A percentile compares a stretch with the other conserved stretches of the same genome.
These are phyloP conservation scores for Machimus atricapillus DNA, from an alignment of 2,888 invertebrate genomes.

Conservation along the genomic window DNA sequence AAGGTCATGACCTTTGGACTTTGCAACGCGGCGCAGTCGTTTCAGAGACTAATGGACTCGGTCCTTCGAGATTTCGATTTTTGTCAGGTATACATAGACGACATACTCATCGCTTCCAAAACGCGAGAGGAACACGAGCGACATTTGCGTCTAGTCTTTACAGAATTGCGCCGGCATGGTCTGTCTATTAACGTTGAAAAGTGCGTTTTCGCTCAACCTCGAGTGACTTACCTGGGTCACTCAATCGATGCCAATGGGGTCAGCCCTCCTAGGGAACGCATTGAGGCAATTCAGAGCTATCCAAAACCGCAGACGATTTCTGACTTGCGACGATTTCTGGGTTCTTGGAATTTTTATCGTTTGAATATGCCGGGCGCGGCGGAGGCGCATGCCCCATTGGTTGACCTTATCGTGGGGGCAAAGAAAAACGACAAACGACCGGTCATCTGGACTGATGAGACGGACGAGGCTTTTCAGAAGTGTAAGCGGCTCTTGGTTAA, in stretches of 20 bases:
- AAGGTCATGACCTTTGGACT: background rate
- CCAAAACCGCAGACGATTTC: background rate
- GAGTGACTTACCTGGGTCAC: background rate
- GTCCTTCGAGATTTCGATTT: background rate
- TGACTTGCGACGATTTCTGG: background rate
- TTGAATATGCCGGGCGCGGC: background rate
- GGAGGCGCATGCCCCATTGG: background rate
- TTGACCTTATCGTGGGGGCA: background rate
- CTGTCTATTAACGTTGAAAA: background rate
- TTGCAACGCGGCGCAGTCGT: background rate
- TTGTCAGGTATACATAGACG: background rate
- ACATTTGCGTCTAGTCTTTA: background rate
- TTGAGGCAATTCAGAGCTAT: background rate
- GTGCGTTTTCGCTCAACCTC: background rate
- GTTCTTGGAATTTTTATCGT: background rate
- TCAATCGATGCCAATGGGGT: too few species aligned
- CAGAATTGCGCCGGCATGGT: background rate
- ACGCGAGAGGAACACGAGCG: background rate
- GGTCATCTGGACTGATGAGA: too few species aligned
- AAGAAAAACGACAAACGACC: too few species aligned
- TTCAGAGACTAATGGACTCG: background rate
- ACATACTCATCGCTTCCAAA: background rate
- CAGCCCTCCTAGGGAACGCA: background rate
- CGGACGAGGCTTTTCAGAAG: background rate
- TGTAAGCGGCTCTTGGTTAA: background rate